phyloP scores from a whole-genome alignment of 2,113 vertebrate species.

The Ictalurus punctatus region DNA sequence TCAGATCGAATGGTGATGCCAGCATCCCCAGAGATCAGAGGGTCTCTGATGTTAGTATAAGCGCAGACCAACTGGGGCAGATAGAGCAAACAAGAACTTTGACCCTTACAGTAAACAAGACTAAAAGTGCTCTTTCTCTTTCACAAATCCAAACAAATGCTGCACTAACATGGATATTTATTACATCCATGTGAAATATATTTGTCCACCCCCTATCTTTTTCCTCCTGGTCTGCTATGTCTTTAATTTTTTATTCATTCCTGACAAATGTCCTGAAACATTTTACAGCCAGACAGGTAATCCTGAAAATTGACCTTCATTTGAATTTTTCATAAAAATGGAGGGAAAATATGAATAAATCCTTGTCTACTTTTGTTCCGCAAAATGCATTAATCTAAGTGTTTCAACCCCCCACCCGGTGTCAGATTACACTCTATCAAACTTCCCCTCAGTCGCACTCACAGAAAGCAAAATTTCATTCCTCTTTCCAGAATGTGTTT shows the following conservation, averaged over 20 bases:
- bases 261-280: constrained; percentile 52
- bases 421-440: constrained; percentile 59
- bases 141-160: constrained; percentile 3
- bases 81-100: constrained; percentile 1
- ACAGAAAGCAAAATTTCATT: constrained; percentile 64
- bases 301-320: constrained; percentile 58
- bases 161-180: not conserved
- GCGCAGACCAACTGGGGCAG: constrained; percentile 25
- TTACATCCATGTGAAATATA: not conserved
- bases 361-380: constrained; percentile 58
- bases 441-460: constrained; percentile 49
- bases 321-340: constrained; percentile 59
- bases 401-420: constrained; percentile 40
- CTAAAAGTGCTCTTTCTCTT: constrained; percentile 9
- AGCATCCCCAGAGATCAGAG: constrained; percentile 41
- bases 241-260: constrained; percentile 55
- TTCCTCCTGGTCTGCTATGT: constrained; percentile 26
- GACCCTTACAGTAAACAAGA: constrained; percentile 10
- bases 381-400: constrained; percentile 56
- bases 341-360: constrained; percentile 59
- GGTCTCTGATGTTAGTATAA: constrained; percentile 44
- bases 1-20: constrained; percentile 75
- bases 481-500: constrained; percentile 59
- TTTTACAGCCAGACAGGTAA: constrained; percentile 56
- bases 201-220: constrained; percentile 13